Evolutionary conservation across 1,140 invertebrate genomes (phyloP).

Genomic region (Agrilus planipennis): DNA sequence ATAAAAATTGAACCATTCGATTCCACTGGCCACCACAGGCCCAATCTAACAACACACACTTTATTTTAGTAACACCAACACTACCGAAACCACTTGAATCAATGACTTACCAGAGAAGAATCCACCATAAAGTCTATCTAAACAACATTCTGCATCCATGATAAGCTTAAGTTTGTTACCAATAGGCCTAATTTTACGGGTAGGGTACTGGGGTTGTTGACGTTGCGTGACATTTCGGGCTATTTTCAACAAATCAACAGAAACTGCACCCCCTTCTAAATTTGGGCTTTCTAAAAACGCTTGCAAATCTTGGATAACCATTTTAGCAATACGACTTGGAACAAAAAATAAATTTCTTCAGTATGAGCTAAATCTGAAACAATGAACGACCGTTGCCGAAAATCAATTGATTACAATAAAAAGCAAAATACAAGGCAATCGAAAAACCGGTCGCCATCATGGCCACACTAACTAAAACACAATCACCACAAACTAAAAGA

Average conservation of each 20-base stretch:
- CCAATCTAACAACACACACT: constrained; percentile 54
- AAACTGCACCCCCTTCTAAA: constrained; percentile 52
- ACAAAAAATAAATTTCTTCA: no score
- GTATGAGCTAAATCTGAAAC: neutral
- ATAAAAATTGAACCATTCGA: constrained; percentile 76
- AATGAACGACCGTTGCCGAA: no score
- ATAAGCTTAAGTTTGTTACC: constrained; percentile 56
- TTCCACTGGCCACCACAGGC: constrained; percentile 91
- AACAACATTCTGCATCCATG: constrained; percentile 80
- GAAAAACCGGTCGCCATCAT: no score
- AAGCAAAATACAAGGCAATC: no score
- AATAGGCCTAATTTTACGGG: constrained; percentile 33
- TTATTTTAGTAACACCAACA: neutral
- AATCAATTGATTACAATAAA: no score
- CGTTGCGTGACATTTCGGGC: constrained; percentile 48
- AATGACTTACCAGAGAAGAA: constrained; percentile 65
- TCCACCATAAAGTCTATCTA: constrained; percentile 85
- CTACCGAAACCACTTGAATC: neutral
- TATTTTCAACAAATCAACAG: constrained; percentile 65
- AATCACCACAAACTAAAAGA: no score
- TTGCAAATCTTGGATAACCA: constrained; percentile 47
- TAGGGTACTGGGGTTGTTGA: constrained; percentile 37
- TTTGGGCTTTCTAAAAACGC: constrained; percentile 51
- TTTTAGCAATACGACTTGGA: no score
- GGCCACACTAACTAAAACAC: no score